phyloP scores from a whole-genome alignment of 2,797 vertebrate species.

The Takifugu rubripes region DNA sequence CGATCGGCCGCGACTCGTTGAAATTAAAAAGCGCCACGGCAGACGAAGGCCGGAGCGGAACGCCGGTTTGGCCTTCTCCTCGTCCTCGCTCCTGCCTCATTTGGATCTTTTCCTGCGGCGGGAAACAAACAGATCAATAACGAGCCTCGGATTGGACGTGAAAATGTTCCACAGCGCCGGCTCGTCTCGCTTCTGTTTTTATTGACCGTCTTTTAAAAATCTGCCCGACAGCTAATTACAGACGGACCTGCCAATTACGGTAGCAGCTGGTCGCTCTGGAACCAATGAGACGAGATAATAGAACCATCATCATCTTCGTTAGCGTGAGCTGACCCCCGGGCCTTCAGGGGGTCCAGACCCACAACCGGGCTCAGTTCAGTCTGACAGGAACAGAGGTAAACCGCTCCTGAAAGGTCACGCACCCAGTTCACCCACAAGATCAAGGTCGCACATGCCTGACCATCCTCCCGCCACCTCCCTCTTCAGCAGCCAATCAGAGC shows the following conservation, averaged over 20 bases:
- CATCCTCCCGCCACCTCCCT: too few species aligned
- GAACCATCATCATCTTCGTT: slow-evolving; percentile 32
- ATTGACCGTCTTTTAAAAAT: slow-evolving; percentile 37
- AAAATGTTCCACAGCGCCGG: too few species aligned
- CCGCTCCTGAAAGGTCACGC: background rate
- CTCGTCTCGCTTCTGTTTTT: slow-evolving; percentile 26
- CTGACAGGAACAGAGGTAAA: too few species aligned
- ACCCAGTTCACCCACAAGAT: too few species aligned
- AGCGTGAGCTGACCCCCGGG: slow-evolving; percentile 6
- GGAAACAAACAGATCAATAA: slow-evolving; percentile 15
- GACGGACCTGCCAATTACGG: slow-evolving; percentile 9
- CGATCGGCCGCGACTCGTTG: too few species aligned
- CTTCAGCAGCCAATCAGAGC: too few species aligned
- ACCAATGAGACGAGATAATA: slow-evolving; percentile 13
- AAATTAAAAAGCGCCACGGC: too few species aligned
- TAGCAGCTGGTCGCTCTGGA: slow-evolving; percentile 12
- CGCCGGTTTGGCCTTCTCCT: background rate
- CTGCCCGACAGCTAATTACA: too few species aligned
- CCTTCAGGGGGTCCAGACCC: background rate
- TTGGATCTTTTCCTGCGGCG: background rate
- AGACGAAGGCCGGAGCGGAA: background rate
- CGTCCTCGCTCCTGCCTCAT: background rate
- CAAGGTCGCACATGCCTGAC: too few species aligned
- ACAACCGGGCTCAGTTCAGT: too few species aligned
- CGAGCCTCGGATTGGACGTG: too few species aligned